These are phyloP conservation scores for Perizoma affinitatum DNA, from an alignment of 2,888 invertebrate genomes.

Conservation along the genomic window DNA sequence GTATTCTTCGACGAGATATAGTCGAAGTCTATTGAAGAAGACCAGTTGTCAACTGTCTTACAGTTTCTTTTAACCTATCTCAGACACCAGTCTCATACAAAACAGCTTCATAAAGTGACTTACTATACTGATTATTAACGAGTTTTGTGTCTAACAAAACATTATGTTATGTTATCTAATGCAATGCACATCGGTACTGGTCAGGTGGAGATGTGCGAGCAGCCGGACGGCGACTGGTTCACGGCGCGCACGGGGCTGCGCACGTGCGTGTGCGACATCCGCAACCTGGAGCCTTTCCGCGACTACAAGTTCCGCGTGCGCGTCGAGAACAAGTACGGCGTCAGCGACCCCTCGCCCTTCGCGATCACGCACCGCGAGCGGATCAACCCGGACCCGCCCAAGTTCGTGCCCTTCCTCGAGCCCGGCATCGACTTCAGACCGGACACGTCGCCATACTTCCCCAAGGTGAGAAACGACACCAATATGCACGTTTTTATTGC, in stretches of 20 bases:
- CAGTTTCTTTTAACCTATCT: no score
- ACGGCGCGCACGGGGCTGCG: conserved; percentile 93
- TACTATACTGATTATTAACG: no score
- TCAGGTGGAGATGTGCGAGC: conserved; percentile 94
- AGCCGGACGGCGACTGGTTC: conserved; percentile 97
- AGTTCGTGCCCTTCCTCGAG: conserved; percentile 90
- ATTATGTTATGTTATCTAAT: no score
- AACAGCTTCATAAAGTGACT: no score
- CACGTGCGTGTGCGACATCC: conserved; percentile 94
- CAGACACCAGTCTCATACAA: no score
- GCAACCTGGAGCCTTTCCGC: conserved; percentile 94
- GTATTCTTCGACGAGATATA: background rate
- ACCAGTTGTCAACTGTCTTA: no score
- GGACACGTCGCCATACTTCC: conserved; percentile 93
- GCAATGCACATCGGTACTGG: no score
- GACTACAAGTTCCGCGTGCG: conserved; percentile 98
- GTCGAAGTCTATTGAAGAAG: no score
- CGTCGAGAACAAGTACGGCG: conserved; percentile 98
- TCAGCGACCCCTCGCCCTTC: conserved; percentile 97
- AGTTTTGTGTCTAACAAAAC: no score
- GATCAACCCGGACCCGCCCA: conserved; percentile 91
- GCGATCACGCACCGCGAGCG: conserved; percentile 92
- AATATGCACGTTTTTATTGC: no score
- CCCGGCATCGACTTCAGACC: conserved; percentile 93
- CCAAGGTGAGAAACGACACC: conserved; percentile 76